Evolutionary conservation across 2,888 invertebrate species (phyloP).

Genomic region (Microplitis deprimator): DNA sequence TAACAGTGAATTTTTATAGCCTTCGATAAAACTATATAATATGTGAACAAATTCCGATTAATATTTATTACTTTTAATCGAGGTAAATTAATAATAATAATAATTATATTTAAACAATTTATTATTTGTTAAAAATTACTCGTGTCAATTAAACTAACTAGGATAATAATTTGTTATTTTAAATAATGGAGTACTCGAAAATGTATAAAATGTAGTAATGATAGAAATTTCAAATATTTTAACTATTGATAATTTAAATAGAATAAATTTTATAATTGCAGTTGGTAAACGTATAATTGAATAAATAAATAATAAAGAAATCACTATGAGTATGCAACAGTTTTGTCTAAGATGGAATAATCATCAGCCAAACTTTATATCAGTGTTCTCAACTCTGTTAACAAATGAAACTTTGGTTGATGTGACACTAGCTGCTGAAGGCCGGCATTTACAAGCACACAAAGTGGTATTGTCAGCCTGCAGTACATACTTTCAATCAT

Average conservation of each 20-base stretch:
- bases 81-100: conserved; percentile 1
- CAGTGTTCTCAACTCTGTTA: conserved; percentile 87
- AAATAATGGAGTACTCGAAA: background rate
- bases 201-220: background rate
- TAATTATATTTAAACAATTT: background rate
- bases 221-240: background rate
- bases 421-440: conserved; percentile 92
- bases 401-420: conserved; percentile 89
- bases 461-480: conserved; percentile 92
- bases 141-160: background rate
- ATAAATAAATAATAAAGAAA: conserved; percentile 16
- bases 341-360: conserved; percentile 92
- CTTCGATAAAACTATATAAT: background rate
- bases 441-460: conserved; percentile 89
- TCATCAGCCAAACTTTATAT: conserved; percentile 93
- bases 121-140: background rate
- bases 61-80: background rate
- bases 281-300: background rate
- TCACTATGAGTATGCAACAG: conserved; percentile 80
- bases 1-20: conserved; percentile 12
- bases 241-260: background rate
- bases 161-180: background rate
- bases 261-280: background rate
- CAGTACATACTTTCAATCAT: conserved; percentile 91
- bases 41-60: background rate